Conservation (phyloP, 1,140 invertebrate genomes). For the Stegodyphus mimosarum region DNA sequence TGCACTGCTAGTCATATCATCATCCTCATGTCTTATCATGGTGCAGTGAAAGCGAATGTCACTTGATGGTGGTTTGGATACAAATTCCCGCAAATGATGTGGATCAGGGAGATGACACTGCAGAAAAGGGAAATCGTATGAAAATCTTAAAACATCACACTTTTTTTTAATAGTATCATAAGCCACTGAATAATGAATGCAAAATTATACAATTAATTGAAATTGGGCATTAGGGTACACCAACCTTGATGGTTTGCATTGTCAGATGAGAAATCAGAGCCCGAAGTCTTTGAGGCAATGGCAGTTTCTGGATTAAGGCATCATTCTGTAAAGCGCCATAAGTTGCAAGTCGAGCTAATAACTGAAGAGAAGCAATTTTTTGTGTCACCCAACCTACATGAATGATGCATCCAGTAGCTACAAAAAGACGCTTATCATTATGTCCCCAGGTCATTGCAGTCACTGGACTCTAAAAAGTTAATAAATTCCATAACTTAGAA, state of each 20-base stretch:
- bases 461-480: constrained; percentile 72
- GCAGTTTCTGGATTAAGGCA: constrained; percentile 75
- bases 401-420: constrained; percentile 83
- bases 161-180: neutral
- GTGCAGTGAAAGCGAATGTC: constrained; percentile 92
- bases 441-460: constrained; percentile 97
- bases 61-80: constrained; percentile 86
- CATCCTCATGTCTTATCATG: constrained; percentile 92
- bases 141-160: neutral
- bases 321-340: constrained; percentile 73
- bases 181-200: neutral
- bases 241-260: constrained; percentile 93
- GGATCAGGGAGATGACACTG: constrained; percentile 94
- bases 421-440: constrained; percentile 92
- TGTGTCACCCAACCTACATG: constrained; percentile 91
- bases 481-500: neutral
- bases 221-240: constrained; percentile 53
- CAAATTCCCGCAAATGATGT: constrained; percentile 88
- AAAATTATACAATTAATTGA: too few relatives aligned
- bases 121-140: constrained; percentile 53
- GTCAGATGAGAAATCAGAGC: constrained; percentile 88
- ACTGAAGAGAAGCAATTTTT: constrained; percentile 87
- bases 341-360: constrained; percentile 82
- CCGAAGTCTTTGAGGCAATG: constrained; percentile 85
- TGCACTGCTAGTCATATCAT: constrained; percentile 68